Percentiles rank a stretch among this genome's conserved stretches.
phyloP scores from a whole-genome alignment of 2,113 vertebrate species.

The Pachycephala philippinensis region DNA sequence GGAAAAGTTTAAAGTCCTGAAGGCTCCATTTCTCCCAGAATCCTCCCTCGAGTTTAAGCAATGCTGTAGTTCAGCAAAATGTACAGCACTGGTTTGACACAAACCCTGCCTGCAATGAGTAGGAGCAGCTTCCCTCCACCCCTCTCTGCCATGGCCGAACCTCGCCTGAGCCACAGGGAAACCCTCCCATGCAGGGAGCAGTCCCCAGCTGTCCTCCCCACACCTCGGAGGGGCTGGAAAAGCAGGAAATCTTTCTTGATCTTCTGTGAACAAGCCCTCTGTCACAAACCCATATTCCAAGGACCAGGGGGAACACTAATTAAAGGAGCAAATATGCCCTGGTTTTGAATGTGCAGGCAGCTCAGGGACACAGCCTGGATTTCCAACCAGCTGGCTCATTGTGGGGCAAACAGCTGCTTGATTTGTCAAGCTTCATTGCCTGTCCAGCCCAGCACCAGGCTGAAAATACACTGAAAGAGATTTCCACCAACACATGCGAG shows the following conservation, averaged over 20 bases:
- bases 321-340: constrained; percentile 1
- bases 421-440: constrained; percentile 17
- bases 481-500: neutral
- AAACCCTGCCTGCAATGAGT: neutral
- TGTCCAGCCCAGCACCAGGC: neutral
- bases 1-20: neutral
- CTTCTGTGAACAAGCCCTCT: neutral
- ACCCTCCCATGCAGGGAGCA: neutral
- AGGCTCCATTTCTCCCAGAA: neutral
- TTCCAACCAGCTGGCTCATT: constrained; percentile 47
- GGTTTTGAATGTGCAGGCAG: neutral
- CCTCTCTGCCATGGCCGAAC: fast-evolving
- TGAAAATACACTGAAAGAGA: neutral
- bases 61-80: neutral
- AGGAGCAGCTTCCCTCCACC: neutral
- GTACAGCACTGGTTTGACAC: neutral
- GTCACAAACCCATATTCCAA: neutral
- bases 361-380: neutral
- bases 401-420: constrained; percentile 48
- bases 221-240: neutral
- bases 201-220: neutral
- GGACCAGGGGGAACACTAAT: neutral
- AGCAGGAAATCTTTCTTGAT: neutral
- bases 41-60: neutral
- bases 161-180: neutral